Conservation (phyloP, 1,140 invertebrate species). For the Polyergus mexicanus region DNA sequence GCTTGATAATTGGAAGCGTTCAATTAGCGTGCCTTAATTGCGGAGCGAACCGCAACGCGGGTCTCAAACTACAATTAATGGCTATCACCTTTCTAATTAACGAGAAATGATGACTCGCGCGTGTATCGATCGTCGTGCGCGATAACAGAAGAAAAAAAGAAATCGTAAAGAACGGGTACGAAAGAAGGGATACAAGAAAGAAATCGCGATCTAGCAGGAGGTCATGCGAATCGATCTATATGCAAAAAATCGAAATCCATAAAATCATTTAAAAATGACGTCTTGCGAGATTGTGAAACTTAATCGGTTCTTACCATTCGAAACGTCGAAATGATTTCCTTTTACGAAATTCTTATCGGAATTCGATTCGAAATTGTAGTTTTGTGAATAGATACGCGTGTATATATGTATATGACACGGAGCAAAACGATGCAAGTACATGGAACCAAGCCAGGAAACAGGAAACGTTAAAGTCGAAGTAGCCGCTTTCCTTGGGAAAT, state of each 20-base stretch:
- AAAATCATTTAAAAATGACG: conserved; percentile 43
- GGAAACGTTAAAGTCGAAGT: conserved; percentile 83
- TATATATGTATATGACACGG: conserved; percentile 28
- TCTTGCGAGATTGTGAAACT: conserved; percentile 52
- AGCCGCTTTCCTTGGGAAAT: conserved; percentile 78
- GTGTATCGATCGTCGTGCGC: conserved; percentile 64
- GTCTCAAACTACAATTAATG: conserved; percentile 81
- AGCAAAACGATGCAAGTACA: conserved; percentile 73
- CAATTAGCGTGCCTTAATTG: conserved; percentile 82
- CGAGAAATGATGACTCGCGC: conserved; percentile 74
- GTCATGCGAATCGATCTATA: conserved; percentile 2
- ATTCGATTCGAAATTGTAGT: conserved; percentile 82
- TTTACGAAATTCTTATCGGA: conserved; percentile 82
- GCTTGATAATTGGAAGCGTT: conserved; percentile 81
- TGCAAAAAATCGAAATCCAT: neutral
- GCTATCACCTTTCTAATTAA: conserved; percentile 83
- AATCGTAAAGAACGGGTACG: conserved; percentile 13
- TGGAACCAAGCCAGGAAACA: conserved; percentile 83
- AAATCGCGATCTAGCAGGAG: neutral
- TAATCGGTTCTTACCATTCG: conserved; percentile 72
- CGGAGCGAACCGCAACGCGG: conserved; percentile 70
- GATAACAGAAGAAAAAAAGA: conserved; percentile 65
- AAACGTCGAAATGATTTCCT: conserved; percentile 68
- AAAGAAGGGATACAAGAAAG: conserved; percentile 7
- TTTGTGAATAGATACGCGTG: conserved; percentile 37